Base-by-base conservation (phyloP, 1,140 invertebrate genomes). In the Cydia amplana region DNA sequence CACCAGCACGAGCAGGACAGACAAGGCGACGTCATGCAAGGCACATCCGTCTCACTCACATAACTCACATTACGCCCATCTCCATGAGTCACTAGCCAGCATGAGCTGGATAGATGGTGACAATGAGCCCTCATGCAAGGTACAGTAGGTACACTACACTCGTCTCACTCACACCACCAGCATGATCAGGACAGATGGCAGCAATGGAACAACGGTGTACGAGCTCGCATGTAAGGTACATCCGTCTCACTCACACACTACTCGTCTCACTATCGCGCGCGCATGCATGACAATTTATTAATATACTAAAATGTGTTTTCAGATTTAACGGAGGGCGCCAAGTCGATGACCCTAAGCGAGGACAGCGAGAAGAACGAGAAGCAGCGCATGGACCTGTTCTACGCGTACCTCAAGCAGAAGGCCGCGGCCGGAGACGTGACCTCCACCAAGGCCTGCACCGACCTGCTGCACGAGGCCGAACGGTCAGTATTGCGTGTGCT, bases 351-450 rank as follows among this genome's bases (percentile, higher is more conserved):
- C 28, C 95, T 99, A 78, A 98, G 96, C 80, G 98, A 99, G 91
- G 99, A 99, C 93, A 94, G 98, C 79, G 99, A 99, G 83, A 99
- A 99, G 94, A 96, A 97, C 76, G 97, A 98, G 86, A 98, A 97
- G 86, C 98, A 99, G 91, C 96, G 99, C 77, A 96, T 99, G 94
- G 97, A 99, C 86, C 96, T 99, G 79, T 97, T 99, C 87, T 99
- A 99, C 87, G 96, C 96, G 75, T 95, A 96, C 89, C 95, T 98
- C 18, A 97, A 98, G 93, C 95, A 95, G 82, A 95, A 95, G 80
- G 93, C 95, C 7, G 95, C 96, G 80, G 93, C 94, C 23, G 95
- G 94, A 7, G 94, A 95, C 70, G 87, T 97, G 76, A 94, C 95
- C 28, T 93, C 93, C 76, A 88, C 93, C 51, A 90, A 94, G 63